A percentile compares a stretch with the other conserved stretches of the same genome.
phyloP scores from a whole-genome alignment of 1,140 invertebrate genomes.

The Bombus waltoni region DNA sequence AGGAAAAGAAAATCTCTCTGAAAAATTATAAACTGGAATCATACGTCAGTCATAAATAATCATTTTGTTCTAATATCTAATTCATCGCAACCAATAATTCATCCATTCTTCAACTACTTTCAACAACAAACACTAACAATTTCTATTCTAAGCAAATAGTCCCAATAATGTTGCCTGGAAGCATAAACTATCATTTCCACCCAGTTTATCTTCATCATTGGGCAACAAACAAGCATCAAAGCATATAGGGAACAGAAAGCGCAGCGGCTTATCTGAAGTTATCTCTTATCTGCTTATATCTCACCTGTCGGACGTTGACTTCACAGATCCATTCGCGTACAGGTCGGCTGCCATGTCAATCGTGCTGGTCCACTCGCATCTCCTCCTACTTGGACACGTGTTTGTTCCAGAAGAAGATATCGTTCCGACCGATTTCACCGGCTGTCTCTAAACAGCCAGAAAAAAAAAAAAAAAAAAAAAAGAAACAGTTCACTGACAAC shows the following conservation, averaged over 20 bases:
- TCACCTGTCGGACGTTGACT: conserved; percentile 72
- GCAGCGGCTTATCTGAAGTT: conserved; percentile 3
- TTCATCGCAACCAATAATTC: background rate
- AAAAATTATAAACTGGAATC: too few relatives aligned
- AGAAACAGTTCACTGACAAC: conserved; percentile 50
- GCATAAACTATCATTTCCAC: background rate
- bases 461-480: background rate
- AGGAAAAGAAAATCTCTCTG: background rate
- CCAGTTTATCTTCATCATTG: too few relatives aligned
- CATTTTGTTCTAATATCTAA: background rate
- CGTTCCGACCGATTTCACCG: background rate
- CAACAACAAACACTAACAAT: background rate
- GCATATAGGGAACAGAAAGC: background rate
- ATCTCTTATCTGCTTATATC: conserved; percentile 47
- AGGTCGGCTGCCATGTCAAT: conserved; percentile 77
- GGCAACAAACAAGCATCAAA: background rate
- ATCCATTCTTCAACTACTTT: background rate
- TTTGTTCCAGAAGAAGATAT: background rate
- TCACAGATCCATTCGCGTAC: conserved; percentile 74
- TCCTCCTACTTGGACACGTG: background rate
- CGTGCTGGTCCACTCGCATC: conserved; percentile 32
- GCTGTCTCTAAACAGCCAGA: background rate
- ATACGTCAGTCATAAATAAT: background rate
- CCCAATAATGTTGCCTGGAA: background rate
- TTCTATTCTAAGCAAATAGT: background rate